phyloP scores from a whole-genome alignment of 2,113 vertebrate species.

The Puffinus mauretanicus region DNA sequence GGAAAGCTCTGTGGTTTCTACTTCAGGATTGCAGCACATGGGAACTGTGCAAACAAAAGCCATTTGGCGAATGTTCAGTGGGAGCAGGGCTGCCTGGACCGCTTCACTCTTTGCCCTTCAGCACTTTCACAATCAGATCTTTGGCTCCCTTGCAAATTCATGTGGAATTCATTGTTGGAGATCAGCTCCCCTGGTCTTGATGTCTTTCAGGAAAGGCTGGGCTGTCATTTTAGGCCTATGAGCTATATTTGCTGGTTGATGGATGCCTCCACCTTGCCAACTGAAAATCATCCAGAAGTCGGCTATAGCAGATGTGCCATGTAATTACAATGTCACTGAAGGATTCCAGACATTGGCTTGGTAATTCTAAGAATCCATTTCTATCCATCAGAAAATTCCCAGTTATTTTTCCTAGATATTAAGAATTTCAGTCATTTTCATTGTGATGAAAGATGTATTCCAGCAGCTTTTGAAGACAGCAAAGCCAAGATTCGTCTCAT shows the following conservation, averaged over 20 bases:
- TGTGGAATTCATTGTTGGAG: background rate
- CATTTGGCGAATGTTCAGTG: background rate
- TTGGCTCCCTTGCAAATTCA: background rate
- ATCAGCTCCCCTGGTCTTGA: background rate
- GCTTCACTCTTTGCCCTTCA: background rate
- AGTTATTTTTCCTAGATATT: background rate
- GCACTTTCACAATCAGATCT: background rate
- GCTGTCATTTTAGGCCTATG: background rate
- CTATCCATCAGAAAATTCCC: background rate
- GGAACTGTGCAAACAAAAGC: background rate
- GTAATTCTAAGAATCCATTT: background rate
- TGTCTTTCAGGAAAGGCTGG: background rate
- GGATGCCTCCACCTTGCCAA: background rate
- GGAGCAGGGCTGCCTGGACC: background rate
- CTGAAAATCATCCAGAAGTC: background rate
- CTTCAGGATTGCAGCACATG: background rate
- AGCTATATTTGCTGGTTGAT: background rate
- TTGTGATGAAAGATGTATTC: background rate
- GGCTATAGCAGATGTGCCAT: background rate
- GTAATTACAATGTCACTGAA: background rate
- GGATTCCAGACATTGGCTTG: background rate
- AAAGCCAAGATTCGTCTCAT: background rate
- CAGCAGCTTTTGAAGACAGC: background rate
- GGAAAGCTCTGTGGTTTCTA: background rate
- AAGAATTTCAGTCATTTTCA: background rate